Evolutionary conservation across 2,797 vertebrate genomes (phyloP), one percentile per base, ranked within the genome.

Genomic region (Sebastes oblongus): DNA sequence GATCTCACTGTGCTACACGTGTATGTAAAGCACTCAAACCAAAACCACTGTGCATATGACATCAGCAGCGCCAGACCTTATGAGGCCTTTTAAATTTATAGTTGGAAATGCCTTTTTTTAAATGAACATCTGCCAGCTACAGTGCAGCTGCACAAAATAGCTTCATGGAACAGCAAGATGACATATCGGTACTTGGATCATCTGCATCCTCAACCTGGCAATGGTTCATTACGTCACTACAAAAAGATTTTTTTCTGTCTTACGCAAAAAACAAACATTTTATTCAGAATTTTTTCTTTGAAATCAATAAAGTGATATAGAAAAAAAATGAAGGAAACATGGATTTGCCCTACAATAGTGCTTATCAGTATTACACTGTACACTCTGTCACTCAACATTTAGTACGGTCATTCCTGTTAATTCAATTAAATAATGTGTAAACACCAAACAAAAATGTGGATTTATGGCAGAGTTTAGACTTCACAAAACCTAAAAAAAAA

Each of bases 381-480:
- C 77, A 72, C 74, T 70, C 58, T 36, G 25, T 76, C 59, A 86
- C 46, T 82, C 54, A 75, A 34, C 69, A 79, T 68, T 82, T 83
- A 88, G 65, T 77, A 75, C 27, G 25, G 67, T 80, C 76, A 79
- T 69, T 86, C 29, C 66, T 79, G 46, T 83, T 85, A 72, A 68
- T 72, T 65, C 10, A 60, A 71, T 74, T 32, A 73, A 78, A 80
- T 50, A 54, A 67, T 2, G 36, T 82, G 22, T 52, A 77, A 84
- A 81, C 65, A 76, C 50, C 34, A 56, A 68, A 82, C 42, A 61
- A 55, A 58, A 32, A 56, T n/a, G 30, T 75, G 50, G 55, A 61
- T 70, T 82, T 66, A 78, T 83, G 69, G 52, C 54, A 71, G 25
- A 72, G 64, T 72, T 66, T 32, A 54, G 6, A 68, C 25, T 67